Conservation (phyloP, 2,888 invertebrate species). For the Phyto melanocephala region DNA sequence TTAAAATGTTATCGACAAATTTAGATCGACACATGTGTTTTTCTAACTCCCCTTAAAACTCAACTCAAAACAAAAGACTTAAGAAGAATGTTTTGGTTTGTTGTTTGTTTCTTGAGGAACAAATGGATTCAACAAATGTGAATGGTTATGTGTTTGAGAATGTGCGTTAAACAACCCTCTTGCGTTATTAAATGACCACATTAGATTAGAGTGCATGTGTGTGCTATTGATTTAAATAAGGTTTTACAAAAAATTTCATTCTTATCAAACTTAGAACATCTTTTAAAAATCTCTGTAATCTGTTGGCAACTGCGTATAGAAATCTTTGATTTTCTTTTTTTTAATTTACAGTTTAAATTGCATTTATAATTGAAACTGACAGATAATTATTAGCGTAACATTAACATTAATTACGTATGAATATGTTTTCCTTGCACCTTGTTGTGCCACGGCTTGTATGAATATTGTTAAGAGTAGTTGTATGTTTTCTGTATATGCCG, state of each 20-base stretch:
- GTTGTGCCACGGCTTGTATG: not conserved
- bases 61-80: slow-evolving; percentile 56
- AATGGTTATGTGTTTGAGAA: not conserved
- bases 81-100: slow-evolving; percentile 22
- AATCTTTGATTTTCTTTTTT: slow-evolving; percentile 21
- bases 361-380: slow-evolving; percentile 71
- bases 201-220: slow-evolving; percentile 13
- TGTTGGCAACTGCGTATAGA: not conserved
- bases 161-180: slow-evolving; percentile 11
- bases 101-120: not conserved
- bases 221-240: not conserved
- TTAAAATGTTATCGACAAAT: slow-evolving; percentile 48
- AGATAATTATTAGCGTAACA: slow-evolving; percentile 76
- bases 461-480: not conserved
- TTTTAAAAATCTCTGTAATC: not conserved
- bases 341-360: not conserved
- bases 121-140: slow-evolving; percentile 15
- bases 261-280: slow-evolving; percentile 20
- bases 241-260: not conserved
- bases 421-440: slow-evolving; percentile 65
- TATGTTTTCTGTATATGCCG: not conserved
- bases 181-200: slow-evolving; percentile 39
- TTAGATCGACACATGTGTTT: slow-evolving; percentile 60
- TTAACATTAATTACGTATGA: slow-evolving; percentile 77
- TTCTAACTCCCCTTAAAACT: slow-evolving; percentile 2